A percentile compares a stretch with the other conserved stretches of the same genome.
These are phyloP conservation scores for Aphelenchoides bicaudatus DNA, from an alignment of 2,888 invertebrate species.

Conservation along the genomic window DNA sequence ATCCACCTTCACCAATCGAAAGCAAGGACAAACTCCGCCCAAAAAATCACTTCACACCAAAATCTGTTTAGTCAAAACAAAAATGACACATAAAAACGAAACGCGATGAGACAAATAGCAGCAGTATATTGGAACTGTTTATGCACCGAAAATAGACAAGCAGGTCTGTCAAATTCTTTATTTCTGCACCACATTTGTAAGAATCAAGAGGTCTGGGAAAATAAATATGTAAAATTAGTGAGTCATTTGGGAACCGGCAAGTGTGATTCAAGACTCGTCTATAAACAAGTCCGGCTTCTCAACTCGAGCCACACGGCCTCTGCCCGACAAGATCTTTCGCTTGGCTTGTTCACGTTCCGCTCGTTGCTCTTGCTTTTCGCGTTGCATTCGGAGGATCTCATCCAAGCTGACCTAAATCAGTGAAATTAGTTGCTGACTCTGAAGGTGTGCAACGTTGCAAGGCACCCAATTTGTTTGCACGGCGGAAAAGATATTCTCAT, in stretches of 20 bases:
- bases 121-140: no score
- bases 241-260: not conserved
- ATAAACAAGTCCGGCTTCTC: conserved; percentile 26
- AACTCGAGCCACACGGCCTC: conserved; percentile 23
- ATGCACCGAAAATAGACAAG: not conserved
- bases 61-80: no score
- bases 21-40: no score
- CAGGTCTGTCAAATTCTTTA: not conserved
- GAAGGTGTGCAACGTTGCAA: no score
- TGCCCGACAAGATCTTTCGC: conserved; percentile 29
- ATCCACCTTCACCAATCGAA: no score
- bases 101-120: no score
- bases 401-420: conserved; percentile 46
- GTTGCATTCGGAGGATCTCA: conserved; percentile 53
- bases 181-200: no score
- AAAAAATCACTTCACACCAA: no score
- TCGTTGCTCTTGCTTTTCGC: conserved; percentile 38
- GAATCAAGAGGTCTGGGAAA: not conserved
- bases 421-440: no score
- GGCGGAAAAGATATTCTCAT: no score
- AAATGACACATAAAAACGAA: no score
- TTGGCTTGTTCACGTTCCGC: conserved; percentile 25
- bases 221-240: conserved; percentile 5
- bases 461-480: no score
- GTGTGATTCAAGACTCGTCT: conserved; percentile 27